phyloP scores from a whole-genome alignment of 2,797 vertebrate species.

The Falco berigora region DNA sequence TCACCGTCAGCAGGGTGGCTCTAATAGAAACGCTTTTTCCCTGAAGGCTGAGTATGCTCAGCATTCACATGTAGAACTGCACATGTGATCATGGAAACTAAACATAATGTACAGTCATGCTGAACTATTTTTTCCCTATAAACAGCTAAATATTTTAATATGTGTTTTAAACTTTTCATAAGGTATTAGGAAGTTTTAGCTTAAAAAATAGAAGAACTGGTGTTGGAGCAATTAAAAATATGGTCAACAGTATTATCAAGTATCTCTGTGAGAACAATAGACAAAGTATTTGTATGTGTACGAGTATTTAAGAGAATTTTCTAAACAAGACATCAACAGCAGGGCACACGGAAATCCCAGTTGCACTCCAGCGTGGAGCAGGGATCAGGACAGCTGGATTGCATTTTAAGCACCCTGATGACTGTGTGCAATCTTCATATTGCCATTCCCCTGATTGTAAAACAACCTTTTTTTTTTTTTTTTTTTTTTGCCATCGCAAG shows the following conservation, averaged over 20 bases:
- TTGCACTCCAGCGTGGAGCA: neutral
- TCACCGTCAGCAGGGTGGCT: neutral
- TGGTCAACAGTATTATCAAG: neutral
- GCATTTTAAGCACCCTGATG: neutral
- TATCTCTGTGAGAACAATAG: neutral
- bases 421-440: rapidly evolving
- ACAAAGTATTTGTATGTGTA: neutral
- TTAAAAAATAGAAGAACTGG: neutral
- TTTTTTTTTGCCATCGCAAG: neutral
- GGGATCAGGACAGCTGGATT: neutral
- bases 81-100: neutral
- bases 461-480: neutral
- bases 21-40: neutral
- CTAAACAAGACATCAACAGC: neutral
- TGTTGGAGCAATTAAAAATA: neutral
- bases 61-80: neutral
- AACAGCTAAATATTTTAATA: neutral
- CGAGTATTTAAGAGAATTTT: neutral
- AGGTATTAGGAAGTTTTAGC: neutral
- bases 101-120: neutral
- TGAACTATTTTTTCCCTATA: neutral
- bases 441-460: neutral
- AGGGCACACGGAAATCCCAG: neutral
- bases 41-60: neutral
- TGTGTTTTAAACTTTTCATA: neutral